These are phyloP conservation scores for Idaea biselata DNA, from an alignment of 2,888 invertebrate species.

Conservation along the genomic window DNA sequence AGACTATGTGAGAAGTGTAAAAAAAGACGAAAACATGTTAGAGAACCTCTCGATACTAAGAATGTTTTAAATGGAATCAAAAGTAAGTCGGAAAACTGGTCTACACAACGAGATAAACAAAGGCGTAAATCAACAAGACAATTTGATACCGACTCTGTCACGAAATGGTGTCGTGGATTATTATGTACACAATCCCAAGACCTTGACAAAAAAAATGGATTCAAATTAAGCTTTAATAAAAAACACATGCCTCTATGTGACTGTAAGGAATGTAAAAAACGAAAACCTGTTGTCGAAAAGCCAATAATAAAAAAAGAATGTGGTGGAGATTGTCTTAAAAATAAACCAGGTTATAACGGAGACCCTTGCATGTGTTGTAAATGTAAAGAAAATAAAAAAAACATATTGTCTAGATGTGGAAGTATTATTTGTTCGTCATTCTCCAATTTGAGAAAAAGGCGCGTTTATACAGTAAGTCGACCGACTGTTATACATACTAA, in stretches of 20 bases:
- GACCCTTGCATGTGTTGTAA: conserved; percentile 12
- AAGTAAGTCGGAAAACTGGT: conserved; percentile 10
- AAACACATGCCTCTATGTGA: conserved; percentile 12
- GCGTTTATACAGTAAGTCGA: neutral
- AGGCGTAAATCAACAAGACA: conserved; percentile 7
- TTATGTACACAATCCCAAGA: conserved; percentile 8
- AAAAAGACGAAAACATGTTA: conserved; percentile 6
- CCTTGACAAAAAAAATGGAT: neutral
- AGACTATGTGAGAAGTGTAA: conserved; percentile 6
- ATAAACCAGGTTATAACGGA: neutral
- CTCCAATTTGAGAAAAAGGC: conserved; percentile 6
- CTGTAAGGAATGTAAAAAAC: conserved; percentile 15
- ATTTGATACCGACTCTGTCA: conserved; percentile 11
- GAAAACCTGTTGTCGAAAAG: conserved; percentile 4
- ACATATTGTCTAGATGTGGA: conserved; percentile 6
- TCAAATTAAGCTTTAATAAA: conserved; percentile 6
- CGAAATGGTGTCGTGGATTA: conserved; percentile 12
- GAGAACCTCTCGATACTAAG: conserved; percentile 7
- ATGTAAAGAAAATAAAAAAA: conserved; percentile 13
- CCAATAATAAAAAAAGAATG: conserved; percentile 7
- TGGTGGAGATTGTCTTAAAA: conserved; percentile 5
- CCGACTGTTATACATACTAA: neutral
- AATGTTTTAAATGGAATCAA: conserved; percentile 5
- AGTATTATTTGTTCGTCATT: conserved; percentile 15
- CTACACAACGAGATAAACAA: conserved; percentile 1